Base-by-base conservation (phyloP, 2,888 invertebrate genomes). In the Petrophora chlorosata region DNA sequence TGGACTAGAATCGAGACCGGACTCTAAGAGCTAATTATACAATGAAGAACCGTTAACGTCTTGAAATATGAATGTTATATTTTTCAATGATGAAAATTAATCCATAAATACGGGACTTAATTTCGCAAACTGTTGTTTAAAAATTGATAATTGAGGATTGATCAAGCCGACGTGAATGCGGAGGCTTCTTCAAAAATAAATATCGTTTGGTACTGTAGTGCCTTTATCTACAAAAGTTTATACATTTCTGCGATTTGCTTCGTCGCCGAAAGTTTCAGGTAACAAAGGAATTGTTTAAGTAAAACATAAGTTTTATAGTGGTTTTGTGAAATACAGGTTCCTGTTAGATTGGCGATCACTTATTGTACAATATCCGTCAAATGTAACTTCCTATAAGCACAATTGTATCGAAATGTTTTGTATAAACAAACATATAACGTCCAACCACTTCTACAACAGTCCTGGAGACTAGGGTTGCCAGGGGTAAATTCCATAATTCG, bases 321-420 rank as follows among this genome's bases (percentile, higher is more conserved):
- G 7, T 47, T 47, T 35, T 41, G 34, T 47, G 29, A 41, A 46
- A 40, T 34, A 47, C 46, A 35, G 40, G 47, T 47, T 47, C 47
- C 40, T 41, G 40, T 12, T 47, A 35, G 30, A 17, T 44, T 17
- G 44, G 23, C 19, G 34, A 28, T 43, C 16, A 29, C 26, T 13
- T 35, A 29, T 22, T 45, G 30, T 25, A 36, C 36, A 19, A 19
- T 39, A 8, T 36, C 40, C 30, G 19, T 30, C 15, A 15, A 13
- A 13, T 8, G 14, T 19, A 33, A 38, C 3, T 28, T 33, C 30
- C 23, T 45, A 23, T 46, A 39, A 46, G 39, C 33, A 46, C 15
- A 15, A 34, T 36, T 26, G 8, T 35, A 29, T 36, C 12, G 5
- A 43, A 43, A 17, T 34, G 19, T 34, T 19, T 17, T 17, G 3